phyloP scores from a whole-genome alignment of 2,797 vertebrate species.

The Aphelocoma californica region DNA sequence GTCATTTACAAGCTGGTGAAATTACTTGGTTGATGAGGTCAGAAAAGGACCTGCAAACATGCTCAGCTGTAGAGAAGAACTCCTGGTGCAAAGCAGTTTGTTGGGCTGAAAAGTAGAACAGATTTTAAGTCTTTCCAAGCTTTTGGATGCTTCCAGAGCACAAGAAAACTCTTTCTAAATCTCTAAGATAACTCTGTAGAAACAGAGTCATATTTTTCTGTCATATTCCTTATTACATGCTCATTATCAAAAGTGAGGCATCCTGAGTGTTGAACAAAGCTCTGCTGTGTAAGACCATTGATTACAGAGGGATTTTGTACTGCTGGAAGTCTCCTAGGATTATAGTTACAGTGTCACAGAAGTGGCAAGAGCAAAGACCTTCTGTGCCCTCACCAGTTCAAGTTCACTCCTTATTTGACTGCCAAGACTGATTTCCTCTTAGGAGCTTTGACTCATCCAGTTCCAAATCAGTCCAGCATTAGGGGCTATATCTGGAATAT shows the following conservation, averaged over 20 bases:
- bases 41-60: conserved; percentile 65
- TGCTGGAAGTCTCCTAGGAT: not conserved
- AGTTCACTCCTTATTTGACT: not conserved
- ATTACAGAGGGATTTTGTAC: not conserved
- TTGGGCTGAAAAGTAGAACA: conserved; percentile 48
- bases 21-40: conserved; percentile 66
- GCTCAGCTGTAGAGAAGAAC: conserved; percentile 57
- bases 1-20: conserved; percentile 48
- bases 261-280: not conserved
- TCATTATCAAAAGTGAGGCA: not conserved
- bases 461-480: not conserved
- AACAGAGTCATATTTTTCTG: too few species aligned
- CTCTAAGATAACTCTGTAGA: not conserved
- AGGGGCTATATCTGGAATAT: not conserved
- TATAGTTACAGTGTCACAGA: not conserved
- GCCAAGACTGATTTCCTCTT: not conserved
- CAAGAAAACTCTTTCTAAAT: not conserved
- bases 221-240: not conserved
- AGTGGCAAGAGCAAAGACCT: not conserved
- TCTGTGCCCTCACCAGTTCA: not conserved
- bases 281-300: not conserved
- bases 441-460: not conserved
- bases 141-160: not conserved
- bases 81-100: conserved; percentile 27
- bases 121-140: not conserved